These are phyloP conservation scores for Leucopsar rothschildi DNA, from an alignment of 2,113 vertebrate species.

Conservation along the genomic window DNA sequence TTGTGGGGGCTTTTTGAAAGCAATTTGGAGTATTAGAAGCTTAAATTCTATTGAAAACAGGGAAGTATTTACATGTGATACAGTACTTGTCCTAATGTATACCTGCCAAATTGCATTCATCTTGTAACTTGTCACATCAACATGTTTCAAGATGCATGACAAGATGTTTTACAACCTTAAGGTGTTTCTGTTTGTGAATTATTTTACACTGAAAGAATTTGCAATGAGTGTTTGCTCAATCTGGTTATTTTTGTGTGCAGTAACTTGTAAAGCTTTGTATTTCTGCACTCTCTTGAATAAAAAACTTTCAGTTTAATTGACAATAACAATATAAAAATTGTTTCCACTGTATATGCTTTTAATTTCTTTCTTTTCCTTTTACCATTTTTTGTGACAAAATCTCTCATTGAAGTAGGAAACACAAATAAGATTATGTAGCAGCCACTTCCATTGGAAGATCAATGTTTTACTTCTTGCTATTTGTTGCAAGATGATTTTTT, in stretches of 20 bases:
- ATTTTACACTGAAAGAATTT: constrained; percentile 26
- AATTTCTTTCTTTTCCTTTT: background rate
- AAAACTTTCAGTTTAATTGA: background rate
- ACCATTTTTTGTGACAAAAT: background rate
- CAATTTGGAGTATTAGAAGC: background rate
- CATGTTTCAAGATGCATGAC: constrained; percentile 18
- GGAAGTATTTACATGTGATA: background rate
- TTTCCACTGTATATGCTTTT: background rate
- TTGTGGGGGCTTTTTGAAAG: background rate
- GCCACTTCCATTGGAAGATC: background rate
- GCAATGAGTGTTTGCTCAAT: background rate
- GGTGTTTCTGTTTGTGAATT: constrained; percentile 47
- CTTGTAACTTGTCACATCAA: constrained; percentile 30
- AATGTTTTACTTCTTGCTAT: background rate
- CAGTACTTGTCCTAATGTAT: background rate
- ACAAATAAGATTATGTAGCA: background rate
- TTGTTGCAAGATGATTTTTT: background rate
- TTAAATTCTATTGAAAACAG: background rate
- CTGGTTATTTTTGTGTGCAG: background rate
- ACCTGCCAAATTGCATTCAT: constrained; percentile 32
- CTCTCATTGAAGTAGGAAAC: background rate
- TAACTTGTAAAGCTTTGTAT: background rate
- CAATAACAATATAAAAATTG: background rate
- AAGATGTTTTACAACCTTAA: constrained; percentile 51
- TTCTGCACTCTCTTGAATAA: background rate